Base-by-base conservation (phyloP, 1,140 invertebrate species). In the Heliothis virescens region DNA sequence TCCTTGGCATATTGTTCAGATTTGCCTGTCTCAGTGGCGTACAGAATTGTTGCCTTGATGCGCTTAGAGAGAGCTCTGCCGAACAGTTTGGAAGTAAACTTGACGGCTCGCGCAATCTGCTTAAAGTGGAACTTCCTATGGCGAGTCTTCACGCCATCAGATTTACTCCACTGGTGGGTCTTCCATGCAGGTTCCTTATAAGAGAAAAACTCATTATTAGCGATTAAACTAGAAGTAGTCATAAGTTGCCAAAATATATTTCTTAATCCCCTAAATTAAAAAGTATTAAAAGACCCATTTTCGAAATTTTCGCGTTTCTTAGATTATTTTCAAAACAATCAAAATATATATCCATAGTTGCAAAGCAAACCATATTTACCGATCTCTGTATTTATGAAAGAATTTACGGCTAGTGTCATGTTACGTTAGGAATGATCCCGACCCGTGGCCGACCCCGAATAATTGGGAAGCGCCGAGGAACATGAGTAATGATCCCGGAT, bases 51-150 rank as follows among this genome's bases (percentile, higher is more conserved):
- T 9, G 98, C 98, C 94, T 99, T 99, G 81, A 99, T 98, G 82
- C 98, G 96, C 86, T 98, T 96, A 1, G 98, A 98, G 55, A 99
- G 95, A 9, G 98, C 98, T 90, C 98, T 97, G n/a, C 98, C 98
- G 94, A 99, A 99, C 75, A 99, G 95, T 95, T 99, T 99, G 18
- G 98, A 99, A 60, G 98, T 99, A 92, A 99, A 99, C 95, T 99
- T 99, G 34, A 99, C 98, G 67, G 98, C 98, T 90, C 98, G 98
- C 87, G 98, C 99, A 85, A 99, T 98, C 95, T 99, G 98, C 95
- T 99, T 99, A 94, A 99, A 99, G 89, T 98, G 97, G 91, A 99
- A 99, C 95, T 99, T 99, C 87, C 98, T 96, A 88, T 97, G 95
- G 16, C 85, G 81, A 13, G 97, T 96, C 91, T 97, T 98, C 82